Base-by-base conservation (phyloP, 2,797 vertebrate species). In the Sparus aurata region DNA sequence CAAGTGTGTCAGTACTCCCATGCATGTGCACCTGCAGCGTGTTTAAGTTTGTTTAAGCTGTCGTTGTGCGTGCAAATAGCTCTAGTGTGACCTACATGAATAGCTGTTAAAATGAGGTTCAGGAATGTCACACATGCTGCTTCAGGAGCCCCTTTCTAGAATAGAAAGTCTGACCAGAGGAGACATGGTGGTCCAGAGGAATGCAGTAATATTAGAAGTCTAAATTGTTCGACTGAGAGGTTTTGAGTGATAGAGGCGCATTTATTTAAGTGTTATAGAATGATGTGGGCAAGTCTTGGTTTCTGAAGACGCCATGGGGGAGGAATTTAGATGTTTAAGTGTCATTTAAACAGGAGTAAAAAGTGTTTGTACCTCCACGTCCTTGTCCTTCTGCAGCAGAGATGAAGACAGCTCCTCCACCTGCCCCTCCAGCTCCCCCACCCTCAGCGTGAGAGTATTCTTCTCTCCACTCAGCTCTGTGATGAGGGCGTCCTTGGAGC, bases 391-490 rank as follows among this genome's bases (percentile, higher is more conserved):
- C 91, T 97, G 95, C 53, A 95, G 89, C 64, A 96, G 89, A 58
- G 93, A 92, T 23, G 90, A 90, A 16, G 93, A 92, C 53, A 97
- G 85, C 25, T 95, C 94, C 45, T 95, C 58, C 13, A 91, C 89
- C 17, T 93, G 89, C 13, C 80, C 90, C 83, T 95, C 93, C 86
- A 95, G 90, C 43, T 91, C 90, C 43, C 81, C 93, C 78, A 95
- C 93, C 58, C 92, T 87, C 45, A 85, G 61, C 4, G 89, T 93
- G 65, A 94, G 89, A 1, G 81, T 75, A 0, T 23, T 83, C 76
- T 96, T 97, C 88, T 97, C 96, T 5, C 88, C 94, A 0, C 92
- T 95, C 64, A 98, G 93, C 64, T 94, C 94, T 5, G 89, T 90
- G 73, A 97, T 94, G 0, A 94, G 55, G 23, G 66, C 91, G 70